A percentile compares a stretch with the other conserved stretches of the same genome.
phyloP scores from a whole-genome alignment of 2,113 vertebrate species.

The Physeter macrocephalus region DNA sequence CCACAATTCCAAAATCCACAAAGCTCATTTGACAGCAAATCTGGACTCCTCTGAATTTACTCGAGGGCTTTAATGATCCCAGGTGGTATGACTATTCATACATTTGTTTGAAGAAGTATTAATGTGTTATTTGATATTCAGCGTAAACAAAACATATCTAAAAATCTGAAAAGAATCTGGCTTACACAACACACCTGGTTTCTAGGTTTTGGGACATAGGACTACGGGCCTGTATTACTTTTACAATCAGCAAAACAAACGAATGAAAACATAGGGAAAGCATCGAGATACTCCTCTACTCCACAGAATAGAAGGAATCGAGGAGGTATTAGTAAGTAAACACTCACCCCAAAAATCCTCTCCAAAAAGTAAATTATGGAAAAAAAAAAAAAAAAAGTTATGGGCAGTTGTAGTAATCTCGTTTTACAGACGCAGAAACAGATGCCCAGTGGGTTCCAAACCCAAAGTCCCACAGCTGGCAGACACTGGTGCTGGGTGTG shows the following conservation, averaged over 20 bases:
- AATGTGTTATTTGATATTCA: not conserved
- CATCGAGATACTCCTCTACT: rapidly evolving
- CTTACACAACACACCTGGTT: not conserved
- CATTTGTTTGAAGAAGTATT: not conserved
- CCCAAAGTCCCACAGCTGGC: not conserved
- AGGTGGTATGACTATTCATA: not conserved
- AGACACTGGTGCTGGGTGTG: rapidly evolving
- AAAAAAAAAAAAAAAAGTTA: not conserved
- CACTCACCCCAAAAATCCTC: not conserved
- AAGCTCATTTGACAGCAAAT: not conserved
- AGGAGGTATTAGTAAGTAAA: not conserved
- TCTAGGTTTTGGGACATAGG: too few species aligned
- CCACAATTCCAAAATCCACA: not conserved
- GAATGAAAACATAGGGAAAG: not conserved
- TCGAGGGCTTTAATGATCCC: not conserved
- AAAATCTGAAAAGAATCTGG: not conserved
- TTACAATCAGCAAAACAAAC: not conserved
- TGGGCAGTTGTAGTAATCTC: not conserved
- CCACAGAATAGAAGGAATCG: not conserved
- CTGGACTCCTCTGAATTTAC: not conserved
- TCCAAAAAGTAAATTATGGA: not conserved
- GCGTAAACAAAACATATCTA: not conserved
- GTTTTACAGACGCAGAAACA: not conserved
- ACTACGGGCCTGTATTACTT: not conserved
- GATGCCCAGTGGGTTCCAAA: not conserved